phyloP scores from a whole-genome alignment of 1,140 invertebrate species.

The Thaumatotibia leucotreta region DNA sequence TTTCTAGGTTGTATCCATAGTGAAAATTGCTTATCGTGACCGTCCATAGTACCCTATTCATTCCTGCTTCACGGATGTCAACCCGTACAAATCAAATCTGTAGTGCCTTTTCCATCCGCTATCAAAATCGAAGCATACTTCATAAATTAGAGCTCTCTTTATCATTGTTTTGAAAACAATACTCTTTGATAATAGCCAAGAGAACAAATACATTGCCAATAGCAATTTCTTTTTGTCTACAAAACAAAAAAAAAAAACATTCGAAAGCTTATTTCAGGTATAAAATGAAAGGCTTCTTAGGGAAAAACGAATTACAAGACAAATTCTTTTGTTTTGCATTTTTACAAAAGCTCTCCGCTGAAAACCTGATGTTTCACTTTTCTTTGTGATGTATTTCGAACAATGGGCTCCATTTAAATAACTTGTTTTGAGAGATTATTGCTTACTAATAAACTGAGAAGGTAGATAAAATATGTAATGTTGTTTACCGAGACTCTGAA shows the following conservation, averaged over 20 bases:
- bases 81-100: too few relatives aligned
- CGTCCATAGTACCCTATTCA: too few relatives aligned
- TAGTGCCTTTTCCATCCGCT: too few relatives aligned
- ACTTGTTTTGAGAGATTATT: background rate
- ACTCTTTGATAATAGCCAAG: too few relatives aligned
- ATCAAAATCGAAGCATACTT: background rate
- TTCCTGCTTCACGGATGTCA: too few relatives aligned
- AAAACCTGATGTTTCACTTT: slow-evolving; percentile 10
- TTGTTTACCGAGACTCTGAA: background rate
- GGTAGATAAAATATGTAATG: background rate
- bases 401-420: slow-evolving; percentile 2
- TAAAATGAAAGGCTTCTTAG: slow-evolving; percentile 5
- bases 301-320: slow-evolving; percentile 1
- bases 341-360: background rate
- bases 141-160: background rate
- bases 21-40: too few relatives aligned
- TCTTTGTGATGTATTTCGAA: slow-evolving; percentile 6
- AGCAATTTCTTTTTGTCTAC: background rate
- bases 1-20: too few relatives aligned
- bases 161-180: background rate
- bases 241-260: background rate
- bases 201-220: background rate
- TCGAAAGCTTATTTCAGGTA: background rate
- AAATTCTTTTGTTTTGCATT: slow-evolving; percentile 6
- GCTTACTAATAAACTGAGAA: background rate